Evolutionary conservation across 2,888 invertebrate species (phyloP).

Genomic region (Apocheima hispidaria): DNA sequence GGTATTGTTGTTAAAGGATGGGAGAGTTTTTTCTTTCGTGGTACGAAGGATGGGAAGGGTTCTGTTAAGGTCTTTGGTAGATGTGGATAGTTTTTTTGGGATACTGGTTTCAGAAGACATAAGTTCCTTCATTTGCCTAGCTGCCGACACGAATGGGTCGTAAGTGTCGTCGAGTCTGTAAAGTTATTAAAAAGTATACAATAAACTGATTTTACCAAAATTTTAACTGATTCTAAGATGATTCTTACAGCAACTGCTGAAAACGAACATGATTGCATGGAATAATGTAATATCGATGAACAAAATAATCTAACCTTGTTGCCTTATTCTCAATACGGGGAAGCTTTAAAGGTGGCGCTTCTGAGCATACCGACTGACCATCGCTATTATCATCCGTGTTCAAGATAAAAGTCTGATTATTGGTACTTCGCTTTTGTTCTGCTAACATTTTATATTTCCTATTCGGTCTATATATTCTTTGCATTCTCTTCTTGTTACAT

Average conservation of each 20-base stretch:
- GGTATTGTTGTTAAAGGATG: slow-evolving; percentile 68
- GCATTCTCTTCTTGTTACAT: slow-evolving; percentile 61
- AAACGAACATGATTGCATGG: slow-evolving; percentile 14
- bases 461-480: slow-evolving; percentile 64
- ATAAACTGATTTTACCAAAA: neutral
- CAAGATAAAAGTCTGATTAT: slow-evolving; percentile 73
- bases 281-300: slow-evolving; percentile 24
- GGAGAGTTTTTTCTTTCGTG: slow-evolving; percentile 70
- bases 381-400: slow-evolving; percentile 68
- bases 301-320: slow-evolving; percentile 66
- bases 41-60: slow-evolving; percentile 78
- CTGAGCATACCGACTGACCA: slow-evolving; percentile 64
- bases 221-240: neutral
- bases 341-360: slow-evolving; percentile 76
- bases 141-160: slow-evolving; percentile 92
- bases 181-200: slow-evolving; percentile 46
- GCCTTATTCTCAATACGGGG: slow-evolving; percentile 75
- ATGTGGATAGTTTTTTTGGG: slow-evolving; percentile 73
- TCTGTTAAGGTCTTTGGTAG: slow-evolving; percentile 75
- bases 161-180: slow-evolving; percentile 87
- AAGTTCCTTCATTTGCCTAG: slow-evolving; percentile 93
- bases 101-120: slow-evolving; percentile 88
- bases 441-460: slow-evolving; percentile 67
- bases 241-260: neutral
- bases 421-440: slow-evolving; percentile 62